Conservation (phyloP, 30 jellyfish, hydroid and myxozoan genomes). For the Hydra vulgaris region DNA sequence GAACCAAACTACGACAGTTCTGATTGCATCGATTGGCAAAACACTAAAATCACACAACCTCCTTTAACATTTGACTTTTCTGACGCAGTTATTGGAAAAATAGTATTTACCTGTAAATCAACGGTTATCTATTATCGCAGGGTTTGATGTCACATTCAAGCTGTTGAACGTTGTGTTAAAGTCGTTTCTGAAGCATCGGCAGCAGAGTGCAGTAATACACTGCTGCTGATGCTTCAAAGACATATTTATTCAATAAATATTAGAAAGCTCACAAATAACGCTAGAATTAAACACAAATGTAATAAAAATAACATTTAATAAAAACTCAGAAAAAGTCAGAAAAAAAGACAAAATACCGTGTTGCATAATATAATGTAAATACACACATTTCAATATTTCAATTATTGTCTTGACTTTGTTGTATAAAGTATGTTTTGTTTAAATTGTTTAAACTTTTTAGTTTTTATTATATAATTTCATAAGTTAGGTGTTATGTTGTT, state of each 20-base stretch:
- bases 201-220: not conserved
- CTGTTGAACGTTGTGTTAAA: not conserved
- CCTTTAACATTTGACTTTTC: not conserved
- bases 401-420: no score
- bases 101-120: not conserved
- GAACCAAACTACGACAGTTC: not conserved
- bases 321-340: no score
- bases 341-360: no score
- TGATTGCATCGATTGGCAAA: not conserved
- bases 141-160: not conserved
- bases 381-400: no score
- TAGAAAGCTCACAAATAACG: not conserved
- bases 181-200: not conserved
- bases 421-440: no score
- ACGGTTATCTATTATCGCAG: not conserved
- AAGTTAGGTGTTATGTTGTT: no score
- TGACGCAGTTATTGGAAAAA: not conserved
- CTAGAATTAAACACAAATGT: not conserved
- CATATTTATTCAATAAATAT: not conserved
- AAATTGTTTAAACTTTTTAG: no score
- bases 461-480: no score
- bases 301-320: no score
- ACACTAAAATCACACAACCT: not conserved
- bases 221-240: no score
- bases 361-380: no score